Evolutionary conservation across 2,797 vertebrate genomes (phyloP).

Genomic region (Gymnothorax javanicus): DNA sequence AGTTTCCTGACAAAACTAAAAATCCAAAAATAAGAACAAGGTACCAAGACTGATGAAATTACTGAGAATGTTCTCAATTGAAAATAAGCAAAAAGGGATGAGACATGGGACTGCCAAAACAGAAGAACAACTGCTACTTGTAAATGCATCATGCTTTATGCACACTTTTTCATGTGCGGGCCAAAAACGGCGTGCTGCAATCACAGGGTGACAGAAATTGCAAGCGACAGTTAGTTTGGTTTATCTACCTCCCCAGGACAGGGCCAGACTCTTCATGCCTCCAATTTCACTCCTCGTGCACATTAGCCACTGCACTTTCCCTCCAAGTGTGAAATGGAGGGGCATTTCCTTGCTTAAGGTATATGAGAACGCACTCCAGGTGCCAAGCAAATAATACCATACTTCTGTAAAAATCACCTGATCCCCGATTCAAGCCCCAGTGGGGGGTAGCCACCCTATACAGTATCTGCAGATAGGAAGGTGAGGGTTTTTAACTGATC

Average conservation of each 20-base stretch:
- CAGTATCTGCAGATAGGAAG: neutral
- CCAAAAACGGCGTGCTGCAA: neutral
- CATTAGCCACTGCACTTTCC: neutral
- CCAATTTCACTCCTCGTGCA: neutral
- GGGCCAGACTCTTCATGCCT: neutral
- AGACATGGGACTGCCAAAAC: neutral
- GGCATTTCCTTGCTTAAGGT: neutral
- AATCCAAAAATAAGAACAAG: neutral
- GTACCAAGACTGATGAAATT: neutral
- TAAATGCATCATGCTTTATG: conserved; percentile 2
- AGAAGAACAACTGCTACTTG: neutral
- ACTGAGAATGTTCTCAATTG: neutral
- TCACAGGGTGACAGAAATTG: neutral
- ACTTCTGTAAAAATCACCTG: neutral
- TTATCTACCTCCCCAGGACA: neutral
- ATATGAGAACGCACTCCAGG: neutral
- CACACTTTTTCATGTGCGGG: neutral
- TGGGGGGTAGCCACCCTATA: neutral
- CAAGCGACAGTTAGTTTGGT: neutral
- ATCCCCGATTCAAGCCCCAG: neutral
- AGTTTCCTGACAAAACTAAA: neutral
- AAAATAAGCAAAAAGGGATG: neutral
- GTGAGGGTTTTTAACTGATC: neutral
- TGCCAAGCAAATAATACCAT: neutral
- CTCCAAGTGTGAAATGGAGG: neutral